phyloP scores from a whole-genome alignment of 2,797 vertebrate genomes.

The Esox masquinongy region DNA sequence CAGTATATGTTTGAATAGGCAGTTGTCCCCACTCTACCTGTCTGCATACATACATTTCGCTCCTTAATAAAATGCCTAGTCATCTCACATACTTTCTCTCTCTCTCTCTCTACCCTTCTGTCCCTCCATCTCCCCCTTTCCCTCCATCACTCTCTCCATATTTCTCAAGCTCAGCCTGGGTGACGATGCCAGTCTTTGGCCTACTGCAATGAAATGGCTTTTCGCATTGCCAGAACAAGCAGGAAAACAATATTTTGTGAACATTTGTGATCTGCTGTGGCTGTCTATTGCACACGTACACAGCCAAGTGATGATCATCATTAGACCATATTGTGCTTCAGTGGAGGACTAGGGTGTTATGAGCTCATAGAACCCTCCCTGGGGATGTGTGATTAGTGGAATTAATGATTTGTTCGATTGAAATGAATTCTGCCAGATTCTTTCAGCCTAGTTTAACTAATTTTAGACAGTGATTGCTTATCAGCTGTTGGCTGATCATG shows the following conservation, averaged over 20 bases:
- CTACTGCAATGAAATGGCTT: conserved; percentile 26
- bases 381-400: background rate
- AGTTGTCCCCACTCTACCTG: too few relatives aligned
- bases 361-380: background rate
- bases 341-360: background rate
- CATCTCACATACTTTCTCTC: conserved; percentile 18
- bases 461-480: background rate
- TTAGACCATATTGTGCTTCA: background rate
- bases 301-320: conserved; percentile 13
- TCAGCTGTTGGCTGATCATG: background rate
- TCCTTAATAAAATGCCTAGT: conserved; percentile 45
- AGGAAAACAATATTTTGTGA: conserved; percentile 27
- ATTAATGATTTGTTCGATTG: background rate
- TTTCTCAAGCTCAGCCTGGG: conserved; percentile 36
- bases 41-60: conserved; percentile 7
- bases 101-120: background rate
- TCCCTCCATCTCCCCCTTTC: background rate
- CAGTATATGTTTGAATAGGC: background rate
- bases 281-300: conserved; percentile 20
- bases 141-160: background rate
- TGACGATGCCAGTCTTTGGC: conserved; percentile 21
- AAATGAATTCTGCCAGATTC: background rate
- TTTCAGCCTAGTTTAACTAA: background rate
- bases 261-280: conserved; percentile 43
- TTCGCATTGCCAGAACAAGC: conserved; percentile 41